These are phyloP conservation scores for Sarcophaga rosellei DNA, from an alignment of 2,888 invertebrate species.

Conservation along the genomic window DNA sequence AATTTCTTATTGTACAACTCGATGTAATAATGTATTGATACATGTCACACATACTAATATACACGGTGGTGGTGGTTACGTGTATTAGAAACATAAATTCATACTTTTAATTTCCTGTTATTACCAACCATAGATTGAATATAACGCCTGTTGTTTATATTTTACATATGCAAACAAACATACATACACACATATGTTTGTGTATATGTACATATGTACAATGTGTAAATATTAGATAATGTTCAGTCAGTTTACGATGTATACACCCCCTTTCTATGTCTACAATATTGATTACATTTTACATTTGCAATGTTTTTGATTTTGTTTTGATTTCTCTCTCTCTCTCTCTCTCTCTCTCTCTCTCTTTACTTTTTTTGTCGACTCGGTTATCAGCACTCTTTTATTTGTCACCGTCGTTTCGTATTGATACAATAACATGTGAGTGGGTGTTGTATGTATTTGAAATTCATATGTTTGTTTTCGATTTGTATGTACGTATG, in stretches of 20 bases:
- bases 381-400: too few species aligned
- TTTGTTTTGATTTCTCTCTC: background rate
- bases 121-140: too few species aligned
- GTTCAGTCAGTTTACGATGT: slow-evolving; percentile 31
- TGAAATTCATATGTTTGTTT: background rate
- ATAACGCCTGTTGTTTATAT: too few species aligned
- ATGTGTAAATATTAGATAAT: slow-evolving; percentile 50
- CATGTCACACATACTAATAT: background rate
- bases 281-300: slow-evolving; percentile 55
- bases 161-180: slow-evolving; percentile 6
- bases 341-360: background rate
- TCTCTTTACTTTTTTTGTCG: too few species aligned
- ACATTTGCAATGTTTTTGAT: slow-evolving; percentile 24
- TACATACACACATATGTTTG: too few species aligned
- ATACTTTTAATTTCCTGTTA: background rate
- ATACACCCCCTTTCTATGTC: slow-evolving; percentile 15
- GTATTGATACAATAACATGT: background rate
- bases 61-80: background rate
- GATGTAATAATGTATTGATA: too few species aligned
- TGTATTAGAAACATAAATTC: background rate
- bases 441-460: background rate
- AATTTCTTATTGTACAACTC: too few species aligned
- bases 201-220: background rate
- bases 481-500: too few species aligned
- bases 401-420: background rate